phyloP scores from a whole-genome alignment of 2,888 invertebrate genomes.

The Priocnemis perturbator region DNA sequence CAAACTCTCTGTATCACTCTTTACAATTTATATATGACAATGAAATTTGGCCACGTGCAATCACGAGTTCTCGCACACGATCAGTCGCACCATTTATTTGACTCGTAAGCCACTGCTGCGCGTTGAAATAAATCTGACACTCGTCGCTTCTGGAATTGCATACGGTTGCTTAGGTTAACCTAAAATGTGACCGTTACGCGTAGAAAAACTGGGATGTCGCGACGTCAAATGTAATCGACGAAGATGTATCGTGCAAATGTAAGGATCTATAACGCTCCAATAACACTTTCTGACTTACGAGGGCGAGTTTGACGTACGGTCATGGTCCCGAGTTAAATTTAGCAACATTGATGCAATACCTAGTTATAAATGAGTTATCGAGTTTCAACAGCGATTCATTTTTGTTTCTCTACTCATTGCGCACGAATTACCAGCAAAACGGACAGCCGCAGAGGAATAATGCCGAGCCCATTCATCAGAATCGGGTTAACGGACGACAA shows the following conservation, averaged over 20 bases:
- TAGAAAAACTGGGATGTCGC: neutral
- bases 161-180: too few relatives aligned
- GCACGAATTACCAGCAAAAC: constrained; percentile 50
- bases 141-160: too few relatives aligned
- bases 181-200: too few relatives aligned
- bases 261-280: constrained; percentile 34
- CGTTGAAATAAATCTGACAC: neutral
- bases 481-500: constrained; percentile 51
- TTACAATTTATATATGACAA: too few relatives aligned
- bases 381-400: neutral
- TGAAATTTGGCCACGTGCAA: too few relatives aligned
- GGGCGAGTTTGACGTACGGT: neutral
- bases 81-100: too few relatives aligned
- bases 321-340: neutral
- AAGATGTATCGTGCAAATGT: constrained; percentile 64
- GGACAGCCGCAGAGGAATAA: constrained; percentile 53
- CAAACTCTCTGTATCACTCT: too few relatives aligned
- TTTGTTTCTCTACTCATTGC: neutral
- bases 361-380: neutral
- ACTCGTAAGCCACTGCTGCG: neutral
- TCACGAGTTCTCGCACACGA: too few relatives aligned
- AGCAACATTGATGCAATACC: neutral
- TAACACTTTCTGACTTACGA: constrained; percentile 4
- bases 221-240: constrained; percentile 7
- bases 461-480: constrained; percentile 47